These are phyloP conservation scores for Epirrita christyi DNA, from an alignment of 2,888 invertebrate genomes.

Conservation along the genomic window DNA sequence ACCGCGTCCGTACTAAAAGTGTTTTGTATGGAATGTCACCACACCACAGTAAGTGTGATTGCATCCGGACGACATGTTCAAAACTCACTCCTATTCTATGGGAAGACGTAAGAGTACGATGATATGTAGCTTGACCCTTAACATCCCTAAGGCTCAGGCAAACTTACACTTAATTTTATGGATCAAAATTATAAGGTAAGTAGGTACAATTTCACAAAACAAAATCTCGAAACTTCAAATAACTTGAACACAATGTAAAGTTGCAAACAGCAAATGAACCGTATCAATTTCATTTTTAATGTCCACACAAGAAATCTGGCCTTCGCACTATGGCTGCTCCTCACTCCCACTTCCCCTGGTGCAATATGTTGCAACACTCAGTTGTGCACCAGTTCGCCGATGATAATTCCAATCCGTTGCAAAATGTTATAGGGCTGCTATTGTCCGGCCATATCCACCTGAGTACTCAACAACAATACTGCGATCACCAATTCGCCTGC, in stretches of 20 bases:
- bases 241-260: slow-evolving; percentile 20
- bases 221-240: slow-evolving; percentile 1
- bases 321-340: slow-evolving; percentile 72
- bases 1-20: no score
- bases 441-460: slow-evolving; percentile 3
- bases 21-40: no score
- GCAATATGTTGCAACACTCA: slow-evolving; percentile 48
- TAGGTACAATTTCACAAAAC: no score
- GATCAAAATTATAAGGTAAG: not conserved
- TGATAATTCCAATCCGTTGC: slow-evolving; percentile 82
- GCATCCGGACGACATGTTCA: no score
- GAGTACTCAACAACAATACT: no score
- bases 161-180: not conserved
- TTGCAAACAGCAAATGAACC: slow-evolving; percentile 43
- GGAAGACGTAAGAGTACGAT: no score
- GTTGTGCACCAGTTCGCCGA: slow-evolving; percentile 81
- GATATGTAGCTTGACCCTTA: no score
- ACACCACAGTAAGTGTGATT: no score
- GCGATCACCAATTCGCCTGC: no score
- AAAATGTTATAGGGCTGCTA: slow-evolving; percentile 52
- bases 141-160: no score
- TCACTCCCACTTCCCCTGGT: slow-evolving; percentile 71
- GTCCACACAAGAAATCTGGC: slow-evolving; percentile 61
- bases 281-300: slow-evolving; percentile 63
- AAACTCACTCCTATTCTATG: no score